Base-by-base conservation (phyloP, 2,113 vertebrate genomes). In the Aspidoscelis tigris region DNA sequence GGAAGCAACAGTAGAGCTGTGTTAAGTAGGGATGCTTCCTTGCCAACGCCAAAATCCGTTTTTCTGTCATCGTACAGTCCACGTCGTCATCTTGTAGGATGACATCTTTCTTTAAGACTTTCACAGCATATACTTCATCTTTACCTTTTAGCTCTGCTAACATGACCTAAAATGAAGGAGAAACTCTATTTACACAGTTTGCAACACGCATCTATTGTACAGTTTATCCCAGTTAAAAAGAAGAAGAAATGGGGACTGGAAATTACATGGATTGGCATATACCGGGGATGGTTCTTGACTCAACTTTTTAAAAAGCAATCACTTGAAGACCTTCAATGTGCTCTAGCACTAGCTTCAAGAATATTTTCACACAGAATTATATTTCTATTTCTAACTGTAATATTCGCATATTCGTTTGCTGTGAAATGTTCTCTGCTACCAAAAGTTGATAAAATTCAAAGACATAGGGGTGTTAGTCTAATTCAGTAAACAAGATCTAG, bases 1-100 rank as follows among this genome's bases (percentile, higher is more conserved):
- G 99, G 96, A 99, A 99, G 97, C 99, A 99, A 97, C 99, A 99
- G 92, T 98, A 99, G 43, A 99, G 98, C 93, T 99, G 98, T 84
- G 98, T 99, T 93, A 99, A 96, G 92, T 99, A 99, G 0, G 98
- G 99, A 92, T 99, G 99, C 91, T 97, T 97, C 90, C 98, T 96
- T 47, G 98, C 99, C 78, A 99, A 95, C 26, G 99, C 99, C 89
- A 99, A 95, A 95, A 99, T 99, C 87, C 98, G 97, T 89, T 99
- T 99, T 93, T 99, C 99, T 2, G 99, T 99, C 97, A 99, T 98
- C 3, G 99, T 99, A 95, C 99, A 99, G 94, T 99, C 99, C 66
- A 99, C 98, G 0, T 99, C 99, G 0, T 99, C 98, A 53, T 99
- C 99, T 92, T 99, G 98, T 78, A 99, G 97, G 91, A 99, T 99